Percentiles rank a stretch among this genome's conserved stretches.
These are phyloP conservation scores for Polyodon spathula DNA, from an alignment of 2,113 vertebrate species.

Conservation along the genomic window DNA sequence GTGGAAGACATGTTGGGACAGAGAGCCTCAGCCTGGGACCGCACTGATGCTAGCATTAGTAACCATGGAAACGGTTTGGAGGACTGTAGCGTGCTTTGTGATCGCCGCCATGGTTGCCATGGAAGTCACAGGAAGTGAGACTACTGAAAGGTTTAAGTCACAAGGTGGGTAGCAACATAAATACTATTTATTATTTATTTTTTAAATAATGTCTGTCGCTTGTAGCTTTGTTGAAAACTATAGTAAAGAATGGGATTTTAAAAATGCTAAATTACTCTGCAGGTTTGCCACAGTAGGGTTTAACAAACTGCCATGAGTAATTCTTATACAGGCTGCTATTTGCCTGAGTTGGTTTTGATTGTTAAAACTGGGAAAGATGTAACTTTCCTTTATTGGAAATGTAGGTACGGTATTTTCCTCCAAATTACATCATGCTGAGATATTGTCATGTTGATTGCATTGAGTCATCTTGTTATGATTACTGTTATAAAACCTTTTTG, in stretches of 20 bases:
- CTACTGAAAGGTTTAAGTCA: constrained; percentile 57
- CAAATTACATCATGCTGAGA: constrained; percentile 26
- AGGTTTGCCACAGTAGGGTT: constrained; percentile 3
- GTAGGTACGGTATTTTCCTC: constrained; percentile 9
- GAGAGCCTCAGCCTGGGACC: constrained; percentile 52
- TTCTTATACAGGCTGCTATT: no score
- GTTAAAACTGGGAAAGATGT: constrained; percentile 28
- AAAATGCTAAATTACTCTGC: no score
- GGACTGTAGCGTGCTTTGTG: constrained; percentile 71
- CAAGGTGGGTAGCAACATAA: constrained; percentile 65
- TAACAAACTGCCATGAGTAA: constrained; percentile 13
- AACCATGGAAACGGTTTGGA: constrained; percentile 83
- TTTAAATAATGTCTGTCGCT: not conserved
- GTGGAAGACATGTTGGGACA: constrained; percentile 95
- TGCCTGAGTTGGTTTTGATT: constrained; percentile 20
- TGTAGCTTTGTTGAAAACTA: not conserved
- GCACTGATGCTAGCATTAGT: constrained; percentile 61
- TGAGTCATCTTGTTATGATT: constrained; percentile 23
- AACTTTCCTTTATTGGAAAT: constrained; percentile 15
- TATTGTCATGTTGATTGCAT: constrained; percentile 16
- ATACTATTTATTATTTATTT: not conserved
- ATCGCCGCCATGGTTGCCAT: constrained; percentile 57
- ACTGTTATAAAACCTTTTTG: constrained; percentile 13
- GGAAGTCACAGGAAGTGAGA: constrained; percentile 45
- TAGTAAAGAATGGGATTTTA: no score